phyloP scores from a whole-genome alignment of 2,113 vertebrate species.

The Psophia crepitans region DNA sequence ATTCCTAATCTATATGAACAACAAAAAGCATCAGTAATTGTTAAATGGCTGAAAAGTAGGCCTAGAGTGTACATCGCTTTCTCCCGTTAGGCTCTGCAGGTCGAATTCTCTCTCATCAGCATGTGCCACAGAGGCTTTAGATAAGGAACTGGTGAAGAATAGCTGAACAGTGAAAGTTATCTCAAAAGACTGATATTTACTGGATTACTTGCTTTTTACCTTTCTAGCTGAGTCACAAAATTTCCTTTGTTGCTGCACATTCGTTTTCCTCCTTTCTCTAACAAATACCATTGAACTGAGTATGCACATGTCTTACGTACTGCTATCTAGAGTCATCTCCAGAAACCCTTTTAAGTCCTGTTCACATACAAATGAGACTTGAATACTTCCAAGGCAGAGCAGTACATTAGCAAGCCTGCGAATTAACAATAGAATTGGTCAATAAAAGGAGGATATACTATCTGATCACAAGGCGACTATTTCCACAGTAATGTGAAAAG shows the following conservation, averaged over 20 bases:
- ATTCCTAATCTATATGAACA: neutral
- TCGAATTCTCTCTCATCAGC: neutral
- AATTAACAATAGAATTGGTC: neutral
- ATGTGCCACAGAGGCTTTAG: conserved; percentile 1
- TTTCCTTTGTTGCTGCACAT: neutral
- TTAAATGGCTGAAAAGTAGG: neutral
- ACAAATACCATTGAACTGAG: neutral
- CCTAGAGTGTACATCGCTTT: neutral
- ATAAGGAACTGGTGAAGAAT: neutral
- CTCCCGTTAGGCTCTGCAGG: neutral
- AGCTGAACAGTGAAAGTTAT: conserved; percentile 8
- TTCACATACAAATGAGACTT: conserved; percentile 5
- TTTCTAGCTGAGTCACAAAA: conserved; percentile 24
- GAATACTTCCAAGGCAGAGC: neutral
- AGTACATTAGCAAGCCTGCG: neutral
- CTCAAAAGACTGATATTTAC: conserved; percentile 39
- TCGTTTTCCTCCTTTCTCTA: neutral
- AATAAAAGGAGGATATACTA: neutral
- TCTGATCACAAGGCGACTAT: neutral
- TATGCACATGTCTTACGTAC: neutral
- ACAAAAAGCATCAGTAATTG: neutral
- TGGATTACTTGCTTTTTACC: conserved; percentile 18
- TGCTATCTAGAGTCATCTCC: neutral
- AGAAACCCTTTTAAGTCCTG: neutral
- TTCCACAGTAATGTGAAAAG: neutral